Percentiles rank a stretch among this genome's conserved stretches.
phyloP scores from a whole-genome alignment of 2,113 vertebrate genomes.

The Damaliscus lunatus region DNA sequence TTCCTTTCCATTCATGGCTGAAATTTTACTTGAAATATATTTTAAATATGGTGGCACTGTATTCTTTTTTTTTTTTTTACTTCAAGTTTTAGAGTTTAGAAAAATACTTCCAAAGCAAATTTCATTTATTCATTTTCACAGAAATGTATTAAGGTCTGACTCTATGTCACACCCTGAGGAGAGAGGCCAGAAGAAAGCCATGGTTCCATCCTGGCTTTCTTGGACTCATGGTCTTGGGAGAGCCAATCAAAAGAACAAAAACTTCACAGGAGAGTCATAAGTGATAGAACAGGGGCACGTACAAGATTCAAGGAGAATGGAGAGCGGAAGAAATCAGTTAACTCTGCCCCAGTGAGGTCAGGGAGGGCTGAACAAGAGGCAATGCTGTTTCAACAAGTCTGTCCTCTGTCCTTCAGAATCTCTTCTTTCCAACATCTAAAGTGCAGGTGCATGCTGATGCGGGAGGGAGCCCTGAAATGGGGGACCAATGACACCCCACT shows the following conservation, averaged over 20 bases:
- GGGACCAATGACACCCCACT: neutral
- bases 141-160: neutral
- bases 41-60: neutral
- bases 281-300: neutral
- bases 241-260: neutral
- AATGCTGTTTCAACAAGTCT: too few species aligned
- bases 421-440: neutral
- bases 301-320: neutral
- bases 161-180: neutral
- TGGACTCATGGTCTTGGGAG: neutral
- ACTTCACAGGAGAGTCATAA: neutral
- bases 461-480: neutral
- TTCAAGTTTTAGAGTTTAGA: neutral
- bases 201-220: neutral
- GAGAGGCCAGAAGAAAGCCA: neutral
- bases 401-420: neutral
- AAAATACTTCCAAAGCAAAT: neutral
- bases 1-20: neutral
- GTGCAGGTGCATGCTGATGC: neutral
- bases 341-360: neutral
- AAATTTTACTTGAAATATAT: neutral
- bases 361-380: neutral
- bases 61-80: neutral
- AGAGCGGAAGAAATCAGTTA: neutral
- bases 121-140: neutral